These are phyloP conservation scores for Drosophila sechellia DNA, from an alignment of 1,140 invertebrate genomes.

Conservation along the genomic window DNA sequence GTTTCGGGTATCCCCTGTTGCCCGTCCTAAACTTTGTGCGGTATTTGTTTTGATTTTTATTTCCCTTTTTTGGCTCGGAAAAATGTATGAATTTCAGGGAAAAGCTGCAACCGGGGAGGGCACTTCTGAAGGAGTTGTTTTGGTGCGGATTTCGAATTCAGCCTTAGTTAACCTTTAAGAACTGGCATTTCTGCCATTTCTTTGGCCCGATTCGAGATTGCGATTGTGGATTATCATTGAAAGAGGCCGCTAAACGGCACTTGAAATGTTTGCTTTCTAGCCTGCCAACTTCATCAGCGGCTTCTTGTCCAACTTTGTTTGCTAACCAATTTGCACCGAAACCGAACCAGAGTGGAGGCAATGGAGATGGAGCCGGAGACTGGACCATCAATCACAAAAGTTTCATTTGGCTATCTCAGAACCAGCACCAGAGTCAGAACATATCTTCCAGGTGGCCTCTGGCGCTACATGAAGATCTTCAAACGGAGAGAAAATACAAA, in stretches of 20 bases:
- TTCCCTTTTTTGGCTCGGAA: background rate
- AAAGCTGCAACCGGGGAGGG: conserved; percentile 7
- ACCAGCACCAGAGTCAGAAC: conserved; percentile 1
- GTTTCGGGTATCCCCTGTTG: conserved; percentile 17
- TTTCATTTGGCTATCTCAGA: conserved; percentile 33
- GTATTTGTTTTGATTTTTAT: conserved; percentile 52
- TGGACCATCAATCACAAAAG: conserved; percentile 33
- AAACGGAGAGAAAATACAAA: conserved; percentile 28
- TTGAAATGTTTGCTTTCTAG: conserved; percentile 39
- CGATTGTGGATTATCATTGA: conserved; percentile 29
- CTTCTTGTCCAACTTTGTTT: conserved; percentile 36
- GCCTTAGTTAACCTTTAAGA: conserved; percentile 26
- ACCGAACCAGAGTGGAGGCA: conserved; percentile 11
- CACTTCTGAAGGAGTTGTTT: conserved; percentile 27
- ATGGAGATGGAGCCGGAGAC: conserved; percentile 1
- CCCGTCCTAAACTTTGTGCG: conserved; percentile 40
- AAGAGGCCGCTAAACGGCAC: conserved; percentile 38
- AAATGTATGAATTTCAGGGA: conserved; percentile 38
- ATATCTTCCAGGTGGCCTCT: conserved; percentile 26
- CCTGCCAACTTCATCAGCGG: conserved; percentile 36
- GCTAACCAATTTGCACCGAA: conserved; percentile 36
- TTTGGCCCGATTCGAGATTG: conserved; percentile 20
- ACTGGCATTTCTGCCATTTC: conserved; percentile 26
- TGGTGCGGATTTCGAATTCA: conserved; percentile 10
- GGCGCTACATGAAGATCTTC: conserved; percentile 31